A percentile compares a stretch with the other conserved stretches of the same genome.
Evolutionary conservation across 2,888 invertebrate genomes (phyloP).

Genomic region (Acheta domesticus): DNA sequence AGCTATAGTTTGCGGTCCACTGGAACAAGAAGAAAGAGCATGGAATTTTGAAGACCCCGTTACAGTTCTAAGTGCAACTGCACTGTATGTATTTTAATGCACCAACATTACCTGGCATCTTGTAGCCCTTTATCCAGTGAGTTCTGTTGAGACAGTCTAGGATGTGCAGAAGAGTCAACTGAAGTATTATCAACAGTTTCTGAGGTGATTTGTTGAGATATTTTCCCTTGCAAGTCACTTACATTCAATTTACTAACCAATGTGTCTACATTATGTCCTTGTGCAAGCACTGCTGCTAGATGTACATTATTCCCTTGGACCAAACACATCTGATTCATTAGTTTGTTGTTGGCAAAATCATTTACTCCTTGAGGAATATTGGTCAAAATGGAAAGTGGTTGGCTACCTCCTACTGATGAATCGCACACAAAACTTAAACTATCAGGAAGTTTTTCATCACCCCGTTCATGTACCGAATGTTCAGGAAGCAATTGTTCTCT

Average conservation of each 20-base stretch:
- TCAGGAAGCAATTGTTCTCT: background rate
- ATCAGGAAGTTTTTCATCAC: background rate
- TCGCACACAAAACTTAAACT: too few species aligned
- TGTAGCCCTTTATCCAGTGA: constrained; percentile 40
- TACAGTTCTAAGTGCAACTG: too few species aligned
- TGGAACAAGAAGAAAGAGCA: constrained; percentile 23
- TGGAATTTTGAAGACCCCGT: background rate
- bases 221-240: background rate
- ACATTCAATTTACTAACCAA: background rate
- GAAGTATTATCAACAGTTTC: constrained; percentile 20
- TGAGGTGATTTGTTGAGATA: constrained; percentile 21
- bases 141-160: constrained; percentile 41
- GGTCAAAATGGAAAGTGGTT: too few species aligned
- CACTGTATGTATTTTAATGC: background rate
- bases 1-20: constrained; percentile 51
- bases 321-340: too few species aligned
- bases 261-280: too few species aligned
- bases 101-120: constrained; percentile 32
- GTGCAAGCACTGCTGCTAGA: too few species aligned
- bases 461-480: background rate
- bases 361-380: too few species aligned
- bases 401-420: too few species aligned
- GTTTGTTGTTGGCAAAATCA: too few species aligned
- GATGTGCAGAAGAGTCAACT: constrained; percentile 24
- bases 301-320: too few species aligned